Conservation (phyloP, 1,140 invertebrate species). For the Temnothorax longispinosus region DNA sequence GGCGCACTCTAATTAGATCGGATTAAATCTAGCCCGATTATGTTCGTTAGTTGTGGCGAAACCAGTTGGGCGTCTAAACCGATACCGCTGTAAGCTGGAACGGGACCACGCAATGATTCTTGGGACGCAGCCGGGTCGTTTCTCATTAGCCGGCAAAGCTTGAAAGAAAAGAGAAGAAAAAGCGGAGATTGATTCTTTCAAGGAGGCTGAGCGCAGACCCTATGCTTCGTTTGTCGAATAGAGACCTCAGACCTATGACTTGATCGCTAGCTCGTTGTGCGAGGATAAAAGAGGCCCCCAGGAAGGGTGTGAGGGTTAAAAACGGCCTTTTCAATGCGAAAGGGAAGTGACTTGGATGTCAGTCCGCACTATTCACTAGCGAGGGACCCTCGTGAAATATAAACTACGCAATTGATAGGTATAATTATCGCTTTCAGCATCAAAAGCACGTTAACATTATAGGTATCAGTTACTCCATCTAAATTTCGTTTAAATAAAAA, state of each 20-base stretch:
- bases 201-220: constrained; percentile 46
- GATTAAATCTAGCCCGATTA: constrained; percentile 25
- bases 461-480: neutral
- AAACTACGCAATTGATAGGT: constrained; percentile 27
- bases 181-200: constrained; percentile 50
- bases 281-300: constrained; percentile 48
- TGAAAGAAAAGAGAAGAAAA: constrained; percentile 30
- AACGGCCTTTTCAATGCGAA: constrained; percentile 44
- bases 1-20: constrained; percentile 24
- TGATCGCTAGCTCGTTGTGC: constrained; percentile 49
- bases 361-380: constrained; percentile 13
- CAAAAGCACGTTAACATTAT: neutral
- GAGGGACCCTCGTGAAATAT: constrained; percentile 1
- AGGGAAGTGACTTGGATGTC: constrained; percentile 26
- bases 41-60: neutral
- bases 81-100: constrained; percentile 27
- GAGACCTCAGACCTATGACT: constrained; percentile 48
- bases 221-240: constrained; percentile 57
- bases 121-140: constrained; percentile 31
- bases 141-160: constrained; percentile 59
- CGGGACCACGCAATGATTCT: constrained; percentile 19
- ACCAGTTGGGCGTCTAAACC: neutral
- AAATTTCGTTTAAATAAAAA: neutral
- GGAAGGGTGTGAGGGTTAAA: constrained; percentile 39
- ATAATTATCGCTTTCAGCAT: neutral